Conservation (phyloP, 1,140 invertebrate species). For the Anthonomus grandis region DNA sequence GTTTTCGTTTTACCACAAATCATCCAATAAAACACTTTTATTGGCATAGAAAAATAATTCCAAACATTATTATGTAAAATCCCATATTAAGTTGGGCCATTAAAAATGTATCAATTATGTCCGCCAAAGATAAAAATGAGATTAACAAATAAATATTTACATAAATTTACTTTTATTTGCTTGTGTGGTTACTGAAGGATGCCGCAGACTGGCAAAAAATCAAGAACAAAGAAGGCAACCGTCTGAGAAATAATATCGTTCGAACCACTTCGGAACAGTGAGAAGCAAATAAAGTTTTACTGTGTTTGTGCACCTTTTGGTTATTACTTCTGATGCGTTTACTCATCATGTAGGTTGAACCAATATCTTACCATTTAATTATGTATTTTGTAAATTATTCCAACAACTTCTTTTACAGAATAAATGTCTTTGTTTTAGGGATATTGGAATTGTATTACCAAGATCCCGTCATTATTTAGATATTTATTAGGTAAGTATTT, state of each 20-base stretch:
- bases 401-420: not conserved
- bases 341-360: not conserved
- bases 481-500: not conserved
- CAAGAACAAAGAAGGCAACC: slow-evolving; percentile 16
- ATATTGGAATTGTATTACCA: too few species aligned
- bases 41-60: too few species aligned
- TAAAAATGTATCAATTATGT: too few species aligned
- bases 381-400: not conserved
- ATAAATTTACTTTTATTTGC: not conserved
- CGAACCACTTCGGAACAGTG: slow-evolving; percentile 5
- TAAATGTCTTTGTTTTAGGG: too few species aligned
- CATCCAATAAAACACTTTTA: too few species aligned
- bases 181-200: slow-evolving; percentile 14
- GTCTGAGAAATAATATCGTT: slow-evolving; percentile 13
- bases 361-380: slow-evolving; percentile 2
- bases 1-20: too few species aligned
- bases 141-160: too few species aligned
- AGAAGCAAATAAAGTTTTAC: slow-evolving; percentile 1
- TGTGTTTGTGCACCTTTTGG: slow-evolving; percentile 10
- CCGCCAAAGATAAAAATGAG: too few species aligned
- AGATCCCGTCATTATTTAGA: not conserved
- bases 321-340: too few species aligned
- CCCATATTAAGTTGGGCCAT: too few species aligned
- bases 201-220: slow-evolving; percentile 8
- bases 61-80: too few species aligned